Evolutionary conservation across 2,113 vertebrate species (phyloP), one percentile per base, ranked within the genome.

Genomic region (Oreotrochilus melanogaster): DNA sequence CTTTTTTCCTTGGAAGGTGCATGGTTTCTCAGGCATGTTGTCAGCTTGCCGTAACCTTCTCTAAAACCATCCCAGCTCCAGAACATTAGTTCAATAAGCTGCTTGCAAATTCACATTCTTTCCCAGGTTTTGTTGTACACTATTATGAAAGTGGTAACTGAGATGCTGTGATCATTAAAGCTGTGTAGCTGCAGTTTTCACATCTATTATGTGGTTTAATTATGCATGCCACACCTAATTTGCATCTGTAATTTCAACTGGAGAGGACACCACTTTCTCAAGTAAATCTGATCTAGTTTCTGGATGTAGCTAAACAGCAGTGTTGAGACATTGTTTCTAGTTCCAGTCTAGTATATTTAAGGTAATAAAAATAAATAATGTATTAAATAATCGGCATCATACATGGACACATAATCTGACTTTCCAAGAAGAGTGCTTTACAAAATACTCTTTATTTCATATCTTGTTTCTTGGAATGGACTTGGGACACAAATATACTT

Each of bases 281-380:
- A 14, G 61, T 18, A 50, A 51, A 83, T 30, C 30, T 13, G 21
- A 2, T 17, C 35, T 28, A 28, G 45, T 48, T 35, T 62, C 37
- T 33, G 22, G 27, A 50, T 33, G 27, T 50, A 53, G 45, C 9
- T 47, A 19, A 72, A 17, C 74, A 51, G 58, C 28, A 14, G 24
- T 6, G 28, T 35, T 69, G 60, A 39, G 31, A 12, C 11, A 14
- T 24, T 0, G 0, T 51, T 61, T 45, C 9, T 12, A 4, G 39
- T 76, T 71, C 47, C 64, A 72, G 79, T 30, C 5, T 9, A 7
- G 27, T 10, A 4, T 33, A 21, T 18, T 7, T 33, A 71, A 66
- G 24, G 39, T 39, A 39, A 39, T 39, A 39, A 39, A 39, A 39
- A 37, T 37, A 39, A 39, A 39, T 39, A 39, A 13, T 39, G 12